Conservation (phyloP, 2,888 invertebrate genomes). For the Smittia sp. region DNA sequence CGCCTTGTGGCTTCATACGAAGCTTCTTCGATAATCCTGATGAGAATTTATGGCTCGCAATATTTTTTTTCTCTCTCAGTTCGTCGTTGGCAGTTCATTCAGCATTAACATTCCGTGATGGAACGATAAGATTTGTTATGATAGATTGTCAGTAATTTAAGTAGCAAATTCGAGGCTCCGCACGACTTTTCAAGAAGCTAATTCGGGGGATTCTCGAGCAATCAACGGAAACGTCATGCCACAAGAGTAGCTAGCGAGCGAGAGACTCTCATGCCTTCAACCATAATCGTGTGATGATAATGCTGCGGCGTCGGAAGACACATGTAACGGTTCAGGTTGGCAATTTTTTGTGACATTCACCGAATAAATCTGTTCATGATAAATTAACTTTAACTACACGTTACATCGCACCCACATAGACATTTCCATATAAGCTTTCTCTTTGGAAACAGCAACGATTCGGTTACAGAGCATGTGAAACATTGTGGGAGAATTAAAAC, state of each 20-base stretch:
- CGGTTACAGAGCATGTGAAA: not conserved
- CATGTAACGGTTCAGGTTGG: not conserved
- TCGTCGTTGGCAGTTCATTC: not conserved
- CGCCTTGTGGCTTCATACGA: not conserved
- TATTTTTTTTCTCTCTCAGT: not conserved
- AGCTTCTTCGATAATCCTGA: not conserved
- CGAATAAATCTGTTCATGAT: slow-evolving; percentile 40
- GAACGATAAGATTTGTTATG: slow-evolving; percentile 18
- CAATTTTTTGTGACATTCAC: slow-evolving; percentile 1
- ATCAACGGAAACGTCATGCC: not conserved
- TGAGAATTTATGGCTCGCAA: slow-evolving; percentile 13
- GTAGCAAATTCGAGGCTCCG: not conserved
- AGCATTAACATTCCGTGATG: not conserved
- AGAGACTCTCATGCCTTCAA: not conserved
- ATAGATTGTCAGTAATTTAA: not conserved
- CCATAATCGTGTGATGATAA: not conserved
- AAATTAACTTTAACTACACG: slow-evolving; percentile 40
- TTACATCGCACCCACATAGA: slow-evolving; percentile 13
- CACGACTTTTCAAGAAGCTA: not conserved
- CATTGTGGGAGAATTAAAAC: slow-evolving; percentile 39
- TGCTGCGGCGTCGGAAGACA: not conserved
- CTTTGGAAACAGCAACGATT: not conserved
- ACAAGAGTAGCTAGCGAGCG: too few species aligned
- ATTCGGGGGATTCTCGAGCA: not conserved
- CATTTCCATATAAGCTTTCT: slow-evolving; percentile 27